Evolutionary conservation across 1,140 invertebrate species (phyloP).

Genomic region (Parapsyche elsis): DNA sequence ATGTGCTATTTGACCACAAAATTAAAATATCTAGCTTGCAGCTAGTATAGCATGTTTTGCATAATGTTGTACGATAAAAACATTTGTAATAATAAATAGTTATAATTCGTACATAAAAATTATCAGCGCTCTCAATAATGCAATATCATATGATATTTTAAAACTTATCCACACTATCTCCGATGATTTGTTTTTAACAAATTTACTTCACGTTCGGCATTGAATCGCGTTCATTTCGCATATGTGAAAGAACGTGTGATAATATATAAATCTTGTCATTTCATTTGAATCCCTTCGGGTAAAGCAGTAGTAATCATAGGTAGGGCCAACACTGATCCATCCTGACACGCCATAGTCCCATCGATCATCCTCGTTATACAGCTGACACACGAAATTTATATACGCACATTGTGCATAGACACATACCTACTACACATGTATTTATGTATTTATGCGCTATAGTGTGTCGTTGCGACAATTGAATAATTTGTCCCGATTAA

Average conservation of each 20-base stretch:
- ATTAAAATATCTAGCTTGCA: too few species aligned
- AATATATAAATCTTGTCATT: slow-evolving; percentile 25
- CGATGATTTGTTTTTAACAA: too few species aligned
- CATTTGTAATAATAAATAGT: too few species aligned
- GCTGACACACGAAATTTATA: neutral
- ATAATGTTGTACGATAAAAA: too few species aligned
- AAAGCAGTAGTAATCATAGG: slow-evolving; percentile 11
- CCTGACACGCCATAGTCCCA: slow-evolving; percentile 20
- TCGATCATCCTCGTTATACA: slow-evolving; percentile 21
- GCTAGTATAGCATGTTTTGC: too few species aligned
- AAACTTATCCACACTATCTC: too few species aligned
- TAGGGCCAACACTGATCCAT: slow-evolving; percentile 1
- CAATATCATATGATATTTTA: too few species aligned
- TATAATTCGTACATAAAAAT: too few species aligned
- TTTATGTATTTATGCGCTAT: neutral
- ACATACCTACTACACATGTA: neutral
- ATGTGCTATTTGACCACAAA: too few species aligned
- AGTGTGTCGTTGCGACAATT: neutral
- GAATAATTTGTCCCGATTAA: neutral
- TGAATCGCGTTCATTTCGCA: neutral
- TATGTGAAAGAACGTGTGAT: slow-evolving; percentile 1
- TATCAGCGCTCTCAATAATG: too few species aligned
- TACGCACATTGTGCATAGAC: neutral
- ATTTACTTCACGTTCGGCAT: too few species aligned
- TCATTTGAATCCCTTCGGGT: slow-evolving; percentile 19